Conservation (phyloP, 1,140 invertebrate species). For the Micrasema minimum region DNA sequence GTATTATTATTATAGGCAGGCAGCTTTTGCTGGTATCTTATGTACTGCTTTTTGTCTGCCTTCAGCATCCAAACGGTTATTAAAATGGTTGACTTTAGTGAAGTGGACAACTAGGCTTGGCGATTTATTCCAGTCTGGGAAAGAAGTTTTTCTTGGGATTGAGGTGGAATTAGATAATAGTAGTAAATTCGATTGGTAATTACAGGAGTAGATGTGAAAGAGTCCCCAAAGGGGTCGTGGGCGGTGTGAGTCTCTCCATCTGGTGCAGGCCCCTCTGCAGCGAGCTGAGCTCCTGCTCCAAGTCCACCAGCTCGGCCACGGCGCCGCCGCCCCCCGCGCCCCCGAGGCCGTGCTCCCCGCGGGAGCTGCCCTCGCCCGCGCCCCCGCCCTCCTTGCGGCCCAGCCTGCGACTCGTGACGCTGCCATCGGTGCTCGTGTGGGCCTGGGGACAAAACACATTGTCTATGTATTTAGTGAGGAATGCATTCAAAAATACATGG, state of each 20-base stretch:
- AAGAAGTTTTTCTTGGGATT: too few species aligned
- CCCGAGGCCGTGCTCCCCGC: conserved; percentile 2
- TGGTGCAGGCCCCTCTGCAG: conserved; percentile 89
- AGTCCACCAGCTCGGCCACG: conserved; percentile 88
- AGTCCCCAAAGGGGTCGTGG: conserved; percentile 84
- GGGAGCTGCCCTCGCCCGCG: not conserved
- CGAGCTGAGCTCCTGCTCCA: conserved; percentile 92
- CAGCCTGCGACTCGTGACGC: conserved; percentile 24
- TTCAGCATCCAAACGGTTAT: too few species aligned
- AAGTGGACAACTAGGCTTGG: too few species aligned
- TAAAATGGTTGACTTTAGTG: too few species aligned
- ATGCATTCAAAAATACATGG: too few species aligned
- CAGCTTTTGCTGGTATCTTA: too few species aligned
- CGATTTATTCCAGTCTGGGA: too few species aligned
- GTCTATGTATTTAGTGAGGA: too few species aligned
- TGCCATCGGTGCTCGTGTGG: conserved; percentile 32
- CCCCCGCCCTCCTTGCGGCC: not conserved
- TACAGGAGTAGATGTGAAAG: conserved; percentile 76
- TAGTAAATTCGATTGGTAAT: too few species aligned
- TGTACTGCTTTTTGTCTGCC: too few species aligned
- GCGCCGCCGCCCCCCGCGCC: conserved; percentile 55
- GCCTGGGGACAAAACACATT: not conserved
- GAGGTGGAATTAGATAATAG: too few species aligned
- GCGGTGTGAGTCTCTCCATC: conserved; percentile 86
- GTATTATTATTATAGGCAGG: too few species aligned